phyloP scores from a whole-genome alignment of 1,140 invertebrate species.

The Patella vulgata region DNA sequence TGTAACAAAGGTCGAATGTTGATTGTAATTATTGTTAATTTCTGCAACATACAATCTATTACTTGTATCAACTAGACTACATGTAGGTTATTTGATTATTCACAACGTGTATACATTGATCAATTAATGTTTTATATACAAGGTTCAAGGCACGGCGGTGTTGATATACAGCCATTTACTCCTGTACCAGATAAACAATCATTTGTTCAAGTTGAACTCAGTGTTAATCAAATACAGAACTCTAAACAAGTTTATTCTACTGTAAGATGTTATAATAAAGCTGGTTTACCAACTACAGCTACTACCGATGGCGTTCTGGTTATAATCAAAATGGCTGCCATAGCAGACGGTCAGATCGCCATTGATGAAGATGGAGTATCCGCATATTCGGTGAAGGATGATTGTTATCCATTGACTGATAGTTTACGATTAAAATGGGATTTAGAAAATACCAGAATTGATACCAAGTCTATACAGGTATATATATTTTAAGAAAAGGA shows the following conservation, averaged over 20 bases:
- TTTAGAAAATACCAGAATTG: background rate
- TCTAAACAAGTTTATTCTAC: constrained; percentile 24
- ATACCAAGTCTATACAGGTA: constrained; percentile 1
- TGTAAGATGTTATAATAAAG: constrained; percentile 33
- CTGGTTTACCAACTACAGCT: constrained; percentile 20
- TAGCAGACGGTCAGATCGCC: constrained; percentile 2
- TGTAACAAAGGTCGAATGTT: too few relatives aligned
- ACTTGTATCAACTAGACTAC: background rate
- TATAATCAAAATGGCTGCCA: background rate
- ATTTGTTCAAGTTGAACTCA: constrained; percentile 1
- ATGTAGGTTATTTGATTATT: too few relatives aligned
- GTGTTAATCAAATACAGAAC: background rate
- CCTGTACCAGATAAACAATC: background rate
- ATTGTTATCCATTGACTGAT: constrained; percentile 15
- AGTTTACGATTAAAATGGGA: constrained; percentile 9
- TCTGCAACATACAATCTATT: too few relatives aligned
- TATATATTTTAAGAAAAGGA: too few relatives aligned
- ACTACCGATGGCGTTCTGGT: constrained; percentile 37
- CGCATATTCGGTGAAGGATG: constrained; percentile 16
- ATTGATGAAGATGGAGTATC: constrained; percentile 8
- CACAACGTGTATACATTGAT: too few relatives aligned
- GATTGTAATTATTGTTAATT: too few relatives aligned
- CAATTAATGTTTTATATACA: background rate
- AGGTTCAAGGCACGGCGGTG: background rate
- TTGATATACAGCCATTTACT: constrained; percentile 10